phyloP scores from a whole-genome alignment of 2,113 vertebrate species.

The Laticauda colubrina region DNA sequence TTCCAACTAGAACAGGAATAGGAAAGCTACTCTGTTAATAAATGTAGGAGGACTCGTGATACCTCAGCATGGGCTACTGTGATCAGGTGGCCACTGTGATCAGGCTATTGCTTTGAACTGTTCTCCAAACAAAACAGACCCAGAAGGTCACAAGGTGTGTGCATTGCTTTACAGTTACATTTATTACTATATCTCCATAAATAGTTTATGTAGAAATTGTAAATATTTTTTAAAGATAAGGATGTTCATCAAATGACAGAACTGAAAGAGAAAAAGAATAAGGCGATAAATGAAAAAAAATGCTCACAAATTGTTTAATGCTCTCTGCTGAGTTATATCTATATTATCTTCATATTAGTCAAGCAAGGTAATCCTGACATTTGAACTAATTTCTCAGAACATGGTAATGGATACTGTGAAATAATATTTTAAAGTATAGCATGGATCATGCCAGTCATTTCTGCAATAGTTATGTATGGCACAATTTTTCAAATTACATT shows the following conservation, averaged over 20 bases:
- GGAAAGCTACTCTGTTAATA: background rate
- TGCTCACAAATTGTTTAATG: slow-evolving; percentile 37
- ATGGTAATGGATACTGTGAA: background rate
- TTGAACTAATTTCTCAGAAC: background rate
- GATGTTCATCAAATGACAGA: slow-evolving; percentile 31
- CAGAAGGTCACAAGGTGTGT: background rate
- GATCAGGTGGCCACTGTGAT: background rate
- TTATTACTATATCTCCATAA: slow-evolving; percentile 47
- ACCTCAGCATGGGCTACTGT: background rate
- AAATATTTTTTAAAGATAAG: background rate
- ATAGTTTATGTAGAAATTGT: slow-evolving; percentile 44
- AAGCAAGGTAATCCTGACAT: background rate
- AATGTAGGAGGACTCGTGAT: background rate
- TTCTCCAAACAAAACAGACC: background rate
- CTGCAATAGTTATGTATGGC: background rate
- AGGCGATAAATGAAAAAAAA: slow-evolving; percentile 31
- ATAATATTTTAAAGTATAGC: background rate
- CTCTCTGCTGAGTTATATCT: background rate
- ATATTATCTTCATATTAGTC: background rate
- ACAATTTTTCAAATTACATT: background rate
- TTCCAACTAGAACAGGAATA: slow-evolving; percentile 34
- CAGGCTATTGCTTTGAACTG: background rate
- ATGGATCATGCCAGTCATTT: background rate
- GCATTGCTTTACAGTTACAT: slow-evolving; percentile 51
- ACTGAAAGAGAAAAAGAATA: slow-evolving; percentile 32